phyloP scores from a whole-genome alignment of 2,113 vertebrate species.

The Tor tambroides region DNA sequence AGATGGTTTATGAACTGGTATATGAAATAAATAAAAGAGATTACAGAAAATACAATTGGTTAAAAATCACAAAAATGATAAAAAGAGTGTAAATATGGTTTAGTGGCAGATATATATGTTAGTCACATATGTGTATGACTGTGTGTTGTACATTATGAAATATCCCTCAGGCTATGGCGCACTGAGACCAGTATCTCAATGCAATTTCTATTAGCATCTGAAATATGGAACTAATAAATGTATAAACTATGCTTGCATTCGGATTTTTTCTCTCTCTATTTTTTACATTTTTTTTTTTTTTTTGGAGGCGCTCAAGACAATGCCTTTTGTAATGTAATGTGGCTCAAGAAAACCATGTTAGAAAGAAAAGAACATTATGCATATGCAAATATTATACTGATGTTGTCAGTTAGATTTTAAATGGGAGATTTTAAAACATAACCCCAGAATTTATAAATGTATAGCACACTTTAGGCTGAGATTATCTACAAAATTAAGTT shows the following conservation, averaged over 20 bases:
- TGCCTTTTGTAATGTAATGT: neutral
- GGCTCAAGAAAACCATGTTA: neutral
- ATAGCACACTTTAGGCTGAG: neutral
- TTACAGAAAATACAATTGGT: neutral
- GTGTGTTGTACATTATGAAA: neutral
- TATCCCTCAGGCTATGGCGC: neutral
- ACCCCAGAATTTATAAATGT: neutral
- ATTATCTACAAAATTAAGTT: neutral
- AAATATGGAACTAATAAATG: neutral
- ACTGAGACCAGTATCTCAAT: neutral
- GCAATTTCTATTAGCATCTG: neutral
- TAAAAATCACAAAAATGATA: neutral
- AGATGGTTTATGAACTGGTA: neutral
- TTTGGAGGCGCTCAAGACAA: neutral
- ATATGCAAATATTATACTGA: neutral
- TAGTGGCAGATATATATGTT: neutral
- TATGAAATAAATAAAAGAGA: slow-evolving; percentile 3
- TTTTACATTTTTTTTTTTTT: neutral
- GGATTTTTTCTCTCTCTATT: neutral
- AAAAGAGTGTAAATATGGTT: neutral
- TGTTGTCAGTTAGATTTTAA: neutral
- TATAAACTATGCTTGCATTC: neutral
- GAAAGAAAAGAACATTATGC: neutral
- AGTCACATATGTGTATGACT: neutral
- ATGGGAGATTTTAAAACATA: neutral